phyloP scores from a whole-genome alignment of 2,888 invertebrate species.

The Microctonus aethiopoides region DNA sequence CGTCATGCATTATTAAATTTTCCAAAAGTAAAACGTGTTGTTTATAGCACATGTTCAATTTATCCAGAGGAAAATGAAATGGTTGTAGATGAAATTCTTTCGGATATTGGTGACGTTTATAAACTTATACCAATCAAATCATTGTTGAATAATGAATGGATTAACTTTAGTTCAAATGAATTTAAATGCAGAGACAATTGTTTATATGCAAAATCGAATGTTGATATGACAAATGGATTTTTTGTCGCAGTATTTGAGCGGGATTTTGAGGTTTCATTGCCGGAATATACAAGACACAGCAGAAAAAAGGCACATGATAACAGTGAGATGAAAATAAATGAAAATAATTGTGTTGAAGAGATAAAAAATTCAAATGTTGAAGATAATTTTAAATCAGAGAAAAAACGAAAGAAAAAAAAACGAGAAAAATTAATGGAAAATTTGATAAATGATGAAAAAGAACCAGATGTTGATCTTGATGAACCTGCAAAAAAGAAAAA shows the following conservation, averaged over 20 bases:
- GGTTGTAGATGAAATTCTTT: constrained; percentile 80
- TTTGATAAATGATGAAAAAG: not conserved
- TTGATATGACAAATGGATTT: constrained; percentile 91
- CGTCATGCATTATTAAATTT: constrained; percentile 87
- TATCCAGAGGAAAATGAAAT: constrained; percentile 92
- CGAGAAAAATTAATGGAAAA: constrained; percentile 35
- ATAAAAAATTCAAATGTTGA: not conserved
- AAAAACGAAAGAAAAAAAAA: constrained; percentile 44
- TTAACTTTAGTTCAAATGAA: constrained; percentile 75
- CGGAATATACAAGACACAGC: constrained; percentile 42
- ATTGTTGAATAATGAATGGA: constrained; percentile 75
- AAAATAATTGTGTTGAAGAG: constrained; percentile 14
- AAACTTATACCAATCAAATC: constrained; percentile 74
- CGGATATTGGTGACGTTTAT: constrained; percentile 66
- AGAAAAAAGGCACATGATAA: constrained; percentile 2
- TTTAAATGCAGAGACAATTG: constrained; percentile 79
- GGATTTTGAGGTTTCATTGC: constrained; percentile 55
- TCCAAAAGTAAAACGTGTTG: constrained; percentile 84
- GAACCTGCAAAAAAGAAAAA: constrained; percentile 21
- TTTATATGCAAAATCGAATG: constrained; percentile 80
- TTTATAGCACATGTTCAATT: constrained; percentile 97
- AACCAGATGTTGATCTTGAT: constrained; percentile 1
- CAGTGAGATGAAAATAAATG: not conserved
- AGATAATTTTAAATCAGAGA: constrained; percentile 15
- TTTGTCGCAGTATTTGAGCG: constrained; percentile 92